phyloP scores from a whole-genome alignment of 2,113 vertebrate genomes.

The Limanda limanda region DNA sequence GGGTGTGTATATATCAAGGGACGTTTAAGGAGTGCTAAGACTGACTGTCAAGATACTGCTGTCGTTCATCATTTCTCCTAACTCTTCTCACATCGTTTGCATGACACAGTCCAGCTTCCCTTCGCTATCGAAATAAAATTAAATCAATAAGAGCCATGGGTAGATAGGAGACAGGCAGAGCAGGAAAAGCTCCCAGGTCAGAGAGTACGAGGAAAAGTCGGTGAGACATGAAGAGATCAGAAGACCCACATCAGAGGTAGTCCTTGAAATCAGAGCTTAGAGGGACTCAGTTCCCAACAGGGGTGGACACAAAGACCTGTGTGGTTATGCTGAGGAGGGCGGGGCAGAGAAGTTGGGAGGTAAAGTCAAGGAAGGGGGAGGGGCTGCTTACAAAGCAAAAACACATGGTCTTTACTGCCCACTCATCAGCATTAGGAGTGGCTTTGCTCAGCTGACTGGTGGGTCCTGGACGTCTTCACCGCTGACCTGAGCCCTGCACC shows the following conservation, averaged over 20 bases:
- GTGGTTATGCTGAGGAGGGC: conserved; percentile 51
- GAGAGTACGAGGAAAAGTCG: conserved; percentile 29
- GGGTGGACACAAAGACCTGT: conserved; percentile 62
- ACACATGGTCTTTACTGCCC: conserved; percentile 66
- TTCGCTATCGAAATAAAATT: too few species aligned
- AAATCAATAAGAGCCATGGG: neutral
- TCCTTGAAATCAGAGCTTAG: conserved; percentile 70
- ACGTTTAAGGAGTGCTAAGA: conserved; percentile 28
- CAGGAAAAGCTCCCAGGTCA: conserved; percentile 21
- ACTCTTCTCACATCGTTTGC: neutral
- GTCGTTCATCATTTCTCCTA: conserved; percentile 28
- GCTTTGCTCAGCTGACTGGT: conserved; percentile 55
- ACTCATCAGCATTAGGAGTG: conserved; percentile 44
- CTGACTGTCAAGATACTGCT: conserved; percentile 6
- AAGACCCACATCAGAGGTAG: conserved; percentile 73
- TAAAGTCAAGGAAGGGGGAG: neutral
- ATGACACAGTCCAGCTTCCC: neutral
- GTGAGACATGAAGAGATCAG: conserved; percentile 54
- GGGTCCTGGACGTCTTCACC: conserved; percentile 2
- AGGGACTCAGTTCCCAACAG: conserved; percentile 48
- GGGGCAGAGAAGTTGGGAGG: neutral
- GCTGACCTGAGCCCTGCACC: conserved; percentile 33
- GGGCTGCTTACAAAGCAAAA: conserved; percentile 63
- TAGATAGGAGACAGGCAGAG: conserved; percentile 11
- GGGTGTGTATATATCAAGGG: conserved; percentile 40